A percentile compares a stretch with the other conserved stretches of the same genome.
Conservation (phyloP, 1,140 invertebrate genomes). For the Campodea augens region DNA sequence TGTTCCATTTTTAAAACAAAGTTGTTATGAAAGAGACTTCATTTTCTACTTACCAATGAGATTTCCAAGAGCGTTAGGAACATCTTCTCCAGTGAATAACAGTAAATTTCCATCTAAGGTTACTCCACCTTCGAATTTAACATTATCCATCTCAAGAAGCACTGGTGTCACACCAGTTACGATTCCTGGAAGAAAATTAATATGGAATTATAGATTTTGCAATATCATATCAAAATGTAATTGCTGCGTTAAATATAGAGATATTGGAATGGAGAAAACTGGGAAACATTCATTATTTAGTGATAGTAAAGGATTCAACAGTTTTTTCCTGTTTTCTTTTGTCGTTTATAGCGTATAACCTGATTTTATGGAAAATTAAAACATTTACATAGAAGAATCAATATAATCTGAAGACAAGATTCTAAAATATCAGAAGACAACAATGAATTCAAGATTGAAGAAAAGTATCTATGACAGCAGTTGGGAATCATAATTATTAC, state of each 20-base stretch:
- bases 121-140: slow-evolving; percentile 14
- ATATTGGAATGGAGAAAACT: neutral
- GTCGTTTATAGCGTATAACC: neutral
- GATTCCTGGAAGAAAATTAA: slow-evolving; percentile 13
- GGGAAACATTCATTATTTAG: neutral
- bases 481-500: too few relatives aligned
- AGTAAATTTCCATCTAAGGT: slow-evolving; percentile 15
- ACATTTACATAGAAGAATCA: too few relatives aligned
- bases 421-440: too few relatives aligned
- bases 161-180: slow-evolving; percentile 12
- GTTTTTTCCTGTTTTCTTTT: neutral
- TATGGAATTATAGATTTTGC: too few relatives aligned
- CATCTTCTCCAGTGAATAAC: slow-evolving; percentile 10
- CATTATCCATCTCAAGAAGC: slow-evolving; percentile 13
- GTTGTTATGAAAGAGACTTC: neutral
- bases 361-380: too few relatives aligned
- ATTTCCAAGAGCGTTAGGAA: neutral
- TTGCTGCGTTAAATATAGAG: neutral
- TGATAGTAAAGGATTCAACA: neutral
- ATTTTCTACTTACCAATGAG: neutral
- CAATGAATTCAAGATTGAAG: too few relatives aligned
- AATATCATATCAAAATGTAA: too few relatives aligned
- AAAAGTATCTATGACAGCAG: too few relatives aligned
- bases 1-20: too few relatives aligned
- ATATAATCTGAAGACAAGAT: too few relatives aligned